These are phyloP conservation scores for Aelia acuminata DNA, from an alignment of 2,888 invertebrate species.

Conservation along the genomic window DNA sequence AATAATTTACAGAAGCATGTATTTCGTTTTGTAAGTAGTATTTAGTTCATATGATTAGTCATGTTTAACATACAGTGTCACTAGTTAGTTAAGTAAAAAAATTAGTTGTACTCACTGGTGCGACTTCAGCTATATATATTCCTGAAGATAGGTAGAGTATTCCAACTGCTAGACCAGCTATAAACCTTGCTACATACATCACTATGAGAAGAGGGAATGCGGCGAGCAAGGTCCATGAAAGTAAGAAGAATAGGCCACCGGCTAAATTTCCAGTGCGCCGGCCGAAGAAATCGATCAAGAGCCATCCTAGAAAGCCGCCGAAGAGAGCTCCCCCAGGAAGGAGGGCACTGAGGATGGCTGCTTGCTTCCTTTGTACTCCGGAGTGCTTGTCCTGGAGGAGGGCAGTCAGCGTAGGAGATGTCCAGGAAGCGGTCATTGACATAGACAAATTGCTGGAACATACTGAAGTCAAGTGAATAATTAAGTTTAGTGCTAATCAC, in stretches of 20 bases:
- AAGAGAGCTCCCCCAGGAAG: conserved; percentile 45
- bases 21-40: neutral
- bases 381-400: conserved; percentile 42
- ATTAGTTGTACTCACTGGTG: conserved; percentile 43
- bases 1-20: neutral
- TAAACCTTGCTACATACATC: conserved; percentile 41
- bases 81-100: neutral
- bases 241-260: conserved; percentile 48
- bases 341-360: conserved; percentile 39
- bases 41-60: neutral
- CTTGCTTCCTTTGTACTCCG: conserved; percentile 24
- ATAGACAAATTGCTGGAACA: conserved; percentile 55
- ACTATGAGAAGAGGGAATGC: neutral
- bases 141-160: conserved; percentile 47
- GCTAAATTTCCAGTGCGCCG: neutral
- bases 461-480: neutral
- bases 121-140: conserved; percentile 50
- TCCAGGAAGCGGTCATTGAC: conserved; percentile 54
- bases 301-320: neutral
- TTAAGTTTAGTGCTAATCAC: neutral
- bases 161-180: conserved; percentile 45
- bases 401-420: conserved; percentile 18
- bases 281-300: conserved; percentile 22
- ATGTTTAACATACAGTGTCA: neutral
- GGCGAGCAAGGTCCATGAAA: conserved; percentile 38